A percentile compares a stretch with the other conserved stretches of the same genome.
Evolutionary conservation across 2,113 vertebrate species (phyloP).

Genomic region (Turnix velox): DNA sequence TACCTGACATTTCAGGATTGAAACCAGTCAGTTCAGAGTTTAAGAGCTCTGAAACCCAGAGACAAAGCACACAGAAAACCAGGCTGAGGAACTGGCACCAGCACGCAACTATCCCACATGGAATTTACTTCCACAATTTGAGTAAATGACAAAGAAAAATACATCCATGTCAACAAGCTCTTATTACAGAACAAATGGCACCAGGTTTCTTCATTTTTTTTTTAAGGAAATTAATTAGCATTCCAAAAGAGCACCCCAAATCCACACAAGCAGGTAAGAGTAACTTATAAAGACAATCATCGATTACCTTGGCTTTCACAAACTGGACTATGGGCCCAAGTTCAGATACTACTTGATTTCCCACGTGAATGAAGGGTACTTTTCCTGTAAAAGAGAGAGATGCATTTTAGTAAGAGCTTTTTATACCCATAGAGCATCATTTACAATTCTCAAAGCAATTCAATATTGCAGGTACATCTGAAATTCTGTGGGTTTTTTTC

Average conservation of each 20-base stretch:
- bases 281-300: constrained; percentile 38
- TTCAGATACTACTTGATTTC: constrained; percentile 97
- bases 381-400: constrained; percentile 80
- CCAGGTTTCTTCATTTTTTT: background rate
- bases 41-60: background rate
- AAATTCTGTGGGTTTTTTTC: background rate
- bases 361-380: constrained; percentile 92
- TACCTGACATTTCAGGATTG: background rate
- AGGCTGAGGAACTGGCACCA: background rate
- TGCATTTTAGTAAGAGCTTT: constrained; percentile 3
- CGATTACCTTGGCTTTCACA: constrained; percentile 91
- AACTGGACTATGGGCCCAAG: constrained; percentile 97
- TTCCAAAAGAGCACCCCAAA: constrained; percentile 34
- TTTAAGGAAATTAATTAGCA: background rate
- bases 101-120: background rate
- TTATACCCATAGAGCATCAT: background rate
- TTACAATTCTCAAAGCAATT: background rate
- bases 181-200: background rate
- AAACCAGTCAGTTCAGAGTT: background rate
- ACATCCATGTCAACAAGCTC: background rate
- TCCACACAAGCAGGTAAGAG: constrained; percentile 2
- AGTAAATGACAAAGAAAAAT: background rate
- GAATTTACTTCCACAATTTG: background rate
- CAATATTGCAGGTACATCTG: background rate
- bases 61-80: background rate